Percentiles rank a stretch among this genome's conserved stretches.
Evolutionary conservation across 2,888 invertebrate species (phyloP).

Genomic region (Smittia aterrima): DNA sequence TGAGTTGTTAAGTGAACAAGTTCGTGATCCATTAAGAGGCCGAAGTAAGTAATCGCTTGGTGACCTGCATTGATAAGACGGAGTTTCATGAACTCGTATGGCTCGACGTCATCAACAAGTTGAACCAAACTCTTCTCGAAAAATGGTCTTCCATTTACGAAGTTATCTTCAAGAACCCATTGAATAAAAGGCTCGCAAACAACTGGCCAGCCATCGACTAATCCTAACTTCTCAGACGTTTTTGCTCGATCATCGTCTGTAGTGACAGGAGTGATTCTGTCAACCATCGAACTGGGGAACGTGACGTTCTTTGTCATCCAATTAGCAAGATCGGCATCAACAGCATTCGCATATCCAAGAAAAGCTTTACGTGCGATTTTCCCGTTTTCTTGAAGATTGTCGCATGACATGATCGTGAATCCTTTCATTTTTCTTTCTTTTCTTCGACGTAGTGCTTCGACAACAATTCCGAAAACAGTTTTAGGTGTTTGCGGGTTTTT

Average conservation of each 20-base stretch:
- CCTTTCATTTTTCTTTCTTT: not conserved
- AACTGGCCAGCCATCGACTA: constrained; percentile 23
- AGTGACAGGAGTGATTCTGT: constrained; percentile 19
- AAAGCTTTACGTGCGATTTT: constrained; percentile 21
- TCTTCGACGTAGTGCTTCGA: constrained; percentile 11
- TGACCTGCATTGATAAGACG: constrained; percentile 26
- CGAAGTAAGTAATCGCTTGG: constrained; percentile 31
- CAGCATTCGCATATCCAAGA: not conserved
- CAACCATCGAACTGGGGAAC: constrained; percentile 25
- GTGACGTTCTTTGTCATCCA: constrained; percentile 10
- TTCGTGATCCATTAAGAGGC: not conserved
- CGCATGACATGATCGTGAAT: constrained; percentile 27
- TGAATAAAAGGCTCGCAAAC: constrained; percentile 26
- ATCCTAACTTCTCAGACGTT: not conserved
- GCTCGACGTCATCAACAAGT: constrained; percentile 20
- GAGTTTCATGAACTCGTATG: constrained; percentile 26
- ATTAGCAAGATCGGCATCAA: constrained; percentile 2
- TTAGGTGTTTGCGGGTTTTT: constrained; percentile 10
- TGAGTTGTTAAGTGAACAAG: constrained; percentile 13
- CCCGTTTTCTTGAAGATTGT: constrained; percentile 33
- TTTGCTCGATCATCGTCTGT: constrained; percentile 5
- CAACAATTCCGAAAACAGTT: constrained; percentile 9
- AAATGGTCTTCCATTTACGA: constrained; percentile 15
- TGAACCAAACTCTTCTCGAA: constrained; percentile 9
- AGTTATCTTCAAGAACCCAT: constrained; percentile 33